Evolutionary conservation across 2,113 vertebrate species (phyloP), one percentile per base, ranked within the genome.

Genomic region (Carettochelys insculpta): DNA sequence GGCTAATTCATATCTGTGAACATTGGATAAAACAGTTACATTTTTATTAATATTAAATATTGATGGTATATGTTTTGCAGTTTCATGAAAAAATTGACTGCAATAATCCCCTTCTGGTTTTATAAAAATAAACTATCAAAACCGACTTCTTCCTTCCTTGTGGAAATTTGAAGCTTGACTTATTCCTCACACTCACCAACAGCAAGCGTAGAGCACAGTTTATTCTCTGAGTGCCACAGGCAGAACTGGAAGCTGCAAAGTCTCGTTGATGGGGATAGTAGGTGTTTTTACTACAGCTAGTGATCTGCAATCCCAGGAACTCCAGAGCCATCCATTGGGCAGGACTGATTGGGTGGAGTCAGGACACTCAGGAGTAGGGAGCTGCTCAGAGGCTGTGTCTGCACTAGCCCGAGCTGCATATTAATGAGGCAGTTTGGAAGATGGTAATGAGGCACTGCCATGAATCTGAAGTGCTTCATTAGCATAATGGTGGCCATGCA

Each of bases 41-140:
- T 54, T 85, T 96, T 96, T 85, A 77, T 81, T 77, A 54, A 41
- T 34, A 91, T 97, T 91, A 94, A 94, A 86, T 94, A 94, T 96
- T 97, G 80, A 86, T 92, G 52, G 73, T 88, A 13, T 78, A 47
- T 93, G 48, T 90, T 97, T 87, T 86, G 68, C 24, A 86, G 80
- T 84, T 84, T 24, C 82, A 54, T 17, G 29, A 75, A 88, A 94
- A 73, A 56, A 94, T 8, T 89, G 78, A 85, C 79, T 93, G 54
- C 78, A 84, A 24, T 91, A 75, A 90, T 82, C 29, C 94, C 58
- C 41, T 90, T 41, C 65, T 85, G 68, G 31, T 65, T 48, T 83
- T 78, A 75, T 86, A 77, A 54, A 85, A 14, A 61, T n/a, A 65
- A 38, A 31, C 4, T 34, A 56, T 13, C 54, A 31, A 31, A 61